Evolutionary conservation across 2,797 vertebrate genomes (phyloP), one percentile per base, ranked within the genome.

Genomic region (Kryptopterus vitreolus): DNA sequence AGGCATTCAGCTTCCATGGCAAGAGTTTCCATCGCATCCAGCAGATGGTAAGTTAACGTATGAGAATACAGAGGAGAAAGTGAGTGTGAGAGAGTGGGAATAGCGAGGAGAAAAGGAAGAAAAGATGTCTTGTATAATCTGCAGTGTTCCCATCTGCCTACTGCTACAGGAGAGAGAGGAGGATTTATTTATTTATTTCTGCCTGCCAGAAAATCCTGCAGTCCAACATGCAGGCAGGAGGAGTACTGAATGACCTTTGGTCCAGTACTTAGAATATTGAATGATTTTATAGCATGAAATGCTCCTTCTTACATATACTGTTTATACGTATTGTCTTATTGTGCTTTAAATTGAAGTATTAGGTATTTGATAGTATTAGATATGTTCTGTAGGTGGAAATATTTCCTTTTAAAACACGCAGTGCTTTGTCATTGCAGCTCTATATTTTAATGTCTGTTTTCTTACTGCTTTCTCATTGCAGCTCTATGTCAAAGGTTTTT

Each of bases 11-110:
- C 87, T 98, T 96, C 90, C 96, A 98, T 0, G 96, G 96, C 81
- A 98, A 98, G 87, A 96, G 96, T 89, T 98, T 98, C 87, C 95
- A 96, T 84, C 94, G 96, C 81, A 98, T 98, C 87, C 96, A 98
- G 87, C 96, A 98, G 92, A 98, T 98, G 96, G 96, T 97, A 88
- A 90, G 91, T 22, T 12, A 26, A 12, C 13, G 68, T 57, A 65
- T 65, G 48, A 46, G 20, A 59, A 46, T 59, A 46, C 52, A 66
- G 29, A 43, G 43, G 70, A 66, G 18, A 50, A 50, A 24, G 69
- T 72, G 69, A 46, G 58, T 20, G 55, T 55, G 48, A 73, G n/a
- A 65, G 29, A 50, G 61, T 52, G 71, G 72, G 57, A 77, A 68
- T 24, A 46, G 48, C 6, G 59, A 63, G 35, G 46, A 58, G 48